Evolutionary conservation across 2,888 invertebrate species (phyloP), one percentile per base, ranked within the genome.

Genomic region (Cancer borealis): DNA sequence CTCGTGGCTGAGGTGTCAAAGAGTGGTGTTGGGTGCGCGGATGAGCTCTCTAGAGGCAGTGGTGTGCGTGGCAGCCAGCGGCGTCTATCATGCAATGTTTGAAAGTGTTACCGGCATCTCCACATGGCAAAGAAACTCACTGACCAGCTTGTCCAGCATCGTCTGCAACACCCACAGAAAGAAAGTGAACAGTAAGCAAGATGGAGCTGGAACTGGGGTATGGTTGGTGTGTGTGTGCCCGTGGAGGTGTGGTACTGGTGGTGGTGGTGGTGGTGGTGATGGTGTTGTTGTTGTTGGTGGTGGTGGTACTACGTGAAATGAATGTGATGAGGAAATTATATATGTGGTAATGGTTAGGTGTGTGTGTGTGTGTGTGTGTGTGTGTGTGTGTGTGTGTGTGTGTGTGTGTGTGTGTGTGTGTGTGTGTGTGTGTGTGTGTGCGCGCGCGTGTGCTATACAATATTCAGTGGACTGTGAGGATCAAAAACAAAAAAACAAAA

Each of bases 121-220:
- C 92, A 47, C 46, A 89, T 90, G 26, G 47, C 92, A 94, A 54
- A 94, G 92, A 92, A 90, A 94, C 30, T 92, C 92, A 87, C 84
- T 87, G 91, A 94, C 91, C 91, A 94, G n/a, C 66, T 39, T 93
- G 92, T 94, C 94, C 92, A 95, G 88, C 73, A 92, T 79, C n/a
- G 88, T 92, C 93, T 91, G 89, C 84, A 92, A 94, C 39, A 79
- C 66, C 89, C 73, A 66, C 92, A 94, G 45, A 66, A 49, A 49
- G 79, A 79, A 89, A 39, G 54, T 88, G 73, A 92, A 49, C 45
- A 60, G 92, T 39, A 49, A 39, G 79, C 54, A 88, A 47, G 93
- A 88, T 79, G 49, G 89, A 49, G 89, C 47, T 49, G 89, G 89
- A 49, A 49, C 47, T n/a, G 26, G 47, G 89, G 47, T n/a, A 46